Conservation (phyloP, 2,888 invertebrate species). For the Hypena proboscidalis region DNA sequence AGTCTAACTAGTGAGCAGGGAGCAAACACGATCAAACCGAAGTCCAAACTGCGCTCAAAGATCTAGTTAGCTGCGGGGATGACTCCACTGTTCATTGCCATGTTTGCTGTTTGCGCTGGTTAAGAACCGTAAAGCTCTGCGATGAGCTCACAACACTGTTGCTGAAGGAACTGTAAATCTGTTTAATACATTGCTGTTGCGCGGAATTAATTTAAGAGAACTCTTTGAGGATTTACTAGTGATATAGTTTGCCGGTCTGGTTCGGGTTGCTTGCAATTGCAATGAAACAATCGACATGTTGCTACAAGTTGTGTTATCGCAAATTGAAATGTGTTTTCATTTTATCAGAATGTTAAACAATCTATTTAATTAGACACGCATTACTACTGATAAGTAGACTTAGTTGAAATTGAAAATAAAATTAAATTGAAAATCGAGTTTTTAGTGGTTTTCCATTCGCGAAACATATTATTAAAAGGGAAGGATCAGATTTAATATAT, state of each 20-base stretch:
- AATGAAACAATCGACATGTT: no score
- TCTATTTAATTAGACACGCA: background rate
- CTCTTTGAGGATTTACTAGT: conserved; percentile 24
- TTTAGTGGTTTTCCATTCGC: no score
- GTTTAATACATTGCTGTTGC: conserved; percentile 38
- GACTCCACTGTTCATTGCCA: conserved; percentile 63
- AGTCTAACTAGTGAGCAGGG: conserved; percentile 75
- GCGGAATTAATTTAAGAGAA: conserved; percentile 45
- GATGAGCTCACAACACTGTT: conserved; percentile 42
- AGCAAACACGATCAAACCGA: conserved; percentile 77
- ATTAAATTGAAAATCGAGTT: no score
- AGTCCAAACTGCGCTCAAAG: conserved; percentile 78
- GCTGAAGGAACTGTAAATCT: conserved; percentile 47
- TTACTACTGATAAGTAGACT: background rate
- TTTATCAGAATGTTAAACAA: conserved; percentile 1
- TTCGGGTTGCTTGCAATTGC: no score
- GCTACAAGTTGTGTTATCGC: no score
- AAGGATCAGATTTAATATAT: no score
- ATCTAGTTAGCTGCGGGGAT: conserved; percentile 78
- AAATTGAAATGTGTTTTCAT: background rate
- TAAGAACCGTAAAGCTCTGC: conserved; percentile 45
- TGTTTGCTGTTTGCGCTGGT: conserved; percentile 60
- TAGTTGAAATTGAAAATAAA: no score
- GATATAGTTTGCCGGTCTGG: no score
- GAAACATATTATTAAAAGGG: no score